Evolutionary conservation across 2,113 vertebrate genomes (phyloP).

Genomic region (Microtus pennsylvanicus): DNA sequence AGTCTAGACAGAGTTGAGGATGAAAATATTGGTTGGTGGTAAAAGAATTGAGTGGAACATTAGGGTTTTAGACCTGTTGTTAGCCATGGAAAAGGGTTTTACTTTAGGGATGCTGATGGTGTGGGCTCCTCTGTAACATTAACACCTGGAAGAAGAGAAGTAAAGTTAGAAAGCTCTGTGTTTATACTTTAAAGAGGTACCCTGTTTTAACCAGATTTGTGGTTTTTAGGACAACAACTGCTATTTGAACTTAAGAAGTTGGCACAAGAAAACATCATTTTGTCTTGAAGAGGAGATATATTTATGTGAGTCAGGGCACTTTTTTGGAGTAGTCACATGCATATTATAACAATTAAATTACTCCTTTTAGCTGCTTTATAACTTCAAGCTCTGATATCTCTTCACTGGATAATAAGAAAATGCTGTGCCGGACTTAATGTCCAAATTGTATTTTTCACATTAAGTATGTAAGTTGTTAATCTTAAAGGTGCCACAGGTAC

Average conservation of each 20-base stretch:
- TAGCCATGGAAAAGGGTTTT: not conserved
- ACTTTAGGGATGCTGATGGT: not conserved
- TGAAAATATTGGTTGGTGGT: not conserved
- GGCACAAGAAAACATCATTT: not conserved
- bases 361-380: not conserved
- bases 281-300: not conserved
- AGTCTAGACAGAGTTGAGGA: not conserved
- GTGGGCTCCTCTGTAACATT: not conserved
- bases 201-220: not conserved
- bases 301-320: not conserved
- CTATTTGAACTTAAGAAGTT: not conserved
- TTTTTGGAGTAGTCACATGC: not conserved
- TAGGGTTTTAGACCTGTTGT: not conserved
- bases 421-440: not conserved
- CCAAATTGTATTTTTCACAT: not conserved
- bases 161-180: not conserved
- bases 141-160: not conserved
- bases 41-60: not conserved
- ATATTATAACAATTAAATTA: not conserved
- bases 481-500: not conserved
- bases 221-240: not conserved
- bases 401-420: not conserved
- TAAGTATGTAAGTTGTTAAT: not conserved
- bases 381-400: not conserved
- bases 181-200: not conserved